These are phyloP conservation scores for Vandiemenella viatica DNA, from an alignment of 2,888 invertebrate genomes.

Conservation along the genomic window DNA sequence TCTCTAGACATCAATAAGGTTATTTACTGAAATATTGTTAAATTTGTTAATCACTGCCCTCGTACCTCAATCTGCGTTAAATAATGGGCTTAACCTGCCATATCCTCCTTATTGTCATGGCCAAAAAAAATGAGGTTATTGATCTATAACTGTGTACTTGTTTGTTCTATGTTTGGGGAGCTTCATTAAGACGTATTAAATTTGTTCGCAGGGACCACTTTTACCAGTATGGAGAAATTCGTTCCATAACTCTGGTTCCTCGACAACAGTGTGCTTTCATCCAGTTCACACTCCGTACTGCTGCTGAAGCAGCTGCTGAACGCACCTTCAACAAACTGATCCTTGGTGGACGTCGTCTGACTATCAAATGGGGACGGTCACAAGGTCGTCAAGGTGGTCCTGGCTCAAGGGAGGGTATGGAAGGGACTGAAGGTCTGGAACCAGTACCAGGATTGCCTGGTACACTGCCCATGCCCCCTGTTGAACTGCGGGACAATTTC, in stretches of 20 bases:
- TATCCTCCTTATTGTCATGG: too few species aligned
- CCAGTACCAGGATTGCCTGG: constrained; percentile 67
- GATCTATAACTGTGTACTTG: too few species aligned
- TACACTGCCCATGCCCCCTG: constrained; percentile 45
- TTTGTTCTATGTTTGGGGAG: too few species aligned
- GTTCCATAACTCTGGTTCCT: constrained; percentile 79
- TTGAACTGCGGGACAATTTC: constrained; percentile 48
- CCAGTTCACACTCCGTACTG: constrained; percentile 78
- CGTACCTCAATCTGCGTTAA: too few species aligned
- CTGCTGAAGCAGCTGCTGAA: constrained; percentile 89
- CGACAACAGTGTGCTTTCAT: constrained; percentile 95
- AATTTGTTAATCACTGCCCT: too few species aligned
- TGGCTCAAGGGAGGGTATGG: constrained; percentile 26
- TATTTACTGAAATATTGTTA: too few species aligned
- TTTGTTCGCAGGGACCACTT: constrained; percentile 64
- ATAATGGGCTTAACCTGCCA: too few species aligned
- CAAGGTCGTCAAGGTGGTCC: constrained; percentile 53
- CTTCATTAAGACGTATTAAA: too few species aligned
- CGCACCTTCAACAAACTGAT: constrained; percentile 89
- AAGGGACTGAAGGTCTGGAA: constrained; percentile 32
- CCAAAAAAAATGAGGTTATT: too few species aligned
- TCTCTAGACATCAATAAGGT: too few species aligned
- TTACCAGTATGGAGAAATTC: constrained; percentile 96
- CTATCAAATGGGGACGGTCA: constrained; percentile 98
- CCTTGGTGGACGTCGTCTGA: constrained; percentile 69